Evolutionary conservation across 2,113 vertebrate genomes (phyloP).

Genomic region (Callospermophilus lateralis): DNA sequence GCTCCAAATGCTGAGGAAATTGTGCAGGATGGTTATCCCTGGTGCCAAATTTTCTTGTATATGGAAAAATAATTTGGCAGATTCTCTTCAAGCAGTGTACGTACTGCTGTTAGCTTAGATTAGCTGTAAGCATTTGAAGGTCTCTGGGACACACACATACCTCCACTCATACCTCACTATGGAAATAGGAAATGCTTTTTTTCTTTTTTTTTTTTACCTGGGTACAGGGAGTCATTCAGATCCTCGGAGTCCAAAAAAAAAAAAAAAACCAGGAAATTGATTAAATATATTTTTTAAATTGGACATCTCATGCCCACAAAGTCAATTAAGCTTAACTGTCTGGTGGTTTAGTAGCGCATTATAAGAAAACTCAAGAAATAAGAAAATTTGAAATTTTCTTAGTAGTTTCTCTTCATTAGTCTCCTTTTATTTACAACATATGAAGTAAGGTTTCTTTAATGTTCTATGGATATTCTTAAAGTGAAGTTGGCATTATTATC

Average conservation of each 20-base stretch:
- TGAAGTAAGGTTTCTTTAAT: not conserved
- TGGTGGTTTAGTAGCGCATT: not conserved
- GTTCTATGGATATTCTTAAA: not conserved
- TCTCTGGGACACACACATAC: not conserved
- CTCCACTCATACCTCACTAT: not conserved
- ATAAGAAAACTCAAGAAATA: constrained; percentile 30
- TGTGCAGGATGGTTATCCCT: not conserved
- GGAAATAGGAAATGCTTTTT: not conserved
- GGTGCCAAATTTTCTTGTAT: not conserved
- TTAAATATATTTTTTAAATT: constrained; percentile 29
- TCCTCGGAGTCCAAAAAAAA: not conserved
- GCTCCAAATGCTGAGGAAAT: not conserved
- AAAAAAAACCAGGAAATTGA: not conserved
- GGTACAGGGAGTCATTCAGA: not conserved
- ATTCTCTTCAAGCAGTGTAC: not conserved
- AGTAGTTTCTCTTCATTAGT: not conserved
- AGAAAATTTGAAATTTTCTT: not conserved
- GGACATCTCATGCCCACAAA: not conserved
- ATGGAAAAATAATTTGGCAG: not conserved
- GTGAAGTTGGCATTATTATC: not conserved
- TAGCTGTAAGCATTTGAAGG: not conserved
- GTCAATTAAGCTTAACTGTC: not conserved
- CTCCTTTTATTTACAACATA: not conserved
- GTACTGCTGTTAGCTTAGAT: not conserved
- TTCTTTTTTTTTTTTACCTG: not conserved